A percentile compares a stretch with the other conserved stretches of the same genome.
phyloP scores from a whole-genome alignment of 2,113 vertebrate species.

The Oreotrochilus melanogaster region DNA sequence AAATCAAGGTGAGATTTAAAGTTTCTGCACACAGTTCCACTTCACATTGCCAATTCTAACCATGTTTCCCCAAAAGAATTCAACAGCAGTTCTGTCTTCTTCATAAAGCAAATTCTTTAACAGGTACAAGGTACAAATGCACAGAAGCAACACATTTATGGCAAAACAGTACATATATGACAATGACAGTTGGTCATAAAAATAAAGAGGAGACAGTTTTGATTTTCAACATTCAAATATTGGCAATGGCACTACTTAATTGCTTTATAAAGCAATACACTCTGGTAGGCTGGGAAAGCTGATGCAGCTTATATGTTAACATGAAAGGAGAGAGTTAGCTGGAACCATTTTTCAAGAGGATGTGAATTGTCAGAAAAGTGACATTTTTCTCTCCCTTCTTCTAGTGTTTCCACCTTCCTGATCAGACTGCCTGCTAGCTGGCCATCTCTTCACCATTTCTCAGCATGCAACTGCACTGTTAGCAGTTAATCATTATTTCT shows the following conservation, averaged over 20 bases:
- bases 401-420: neutral
- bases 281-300: neutral
- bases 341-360: neutral
- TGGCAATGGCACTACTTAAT: neutral
- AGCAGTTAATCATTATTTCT: neutral
- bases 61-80: neutral
- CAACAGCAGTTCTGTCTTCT: neutral
- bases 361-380: neutral
- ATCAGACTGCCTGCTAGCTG: neutral
- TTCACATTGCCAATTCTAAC: neutral
- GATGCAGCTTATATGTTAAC: neutral
- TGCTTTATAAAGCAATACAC: neutral
- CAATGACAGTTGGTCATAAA: fast-evolving
- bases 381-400: neutral
- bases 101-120: neutral
- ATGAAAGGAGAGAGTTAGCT: neutral
- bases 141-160: neutral
- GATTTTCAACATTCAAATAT: neutral
- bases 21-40: neutral
- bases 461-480: neutral
- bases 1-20: neutral
- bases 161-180: neutral
- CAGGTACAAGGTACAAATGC: neutral
- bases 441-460: neutral
- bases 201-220: neutral